Percentiles rank a stretch among this genome's conserved stretches.
These are phyloP conservation scores for Rhagonycha lutea DNA, from an alignment of 2,888 invertebrate species.

Conservation along the genomic window DNA sequence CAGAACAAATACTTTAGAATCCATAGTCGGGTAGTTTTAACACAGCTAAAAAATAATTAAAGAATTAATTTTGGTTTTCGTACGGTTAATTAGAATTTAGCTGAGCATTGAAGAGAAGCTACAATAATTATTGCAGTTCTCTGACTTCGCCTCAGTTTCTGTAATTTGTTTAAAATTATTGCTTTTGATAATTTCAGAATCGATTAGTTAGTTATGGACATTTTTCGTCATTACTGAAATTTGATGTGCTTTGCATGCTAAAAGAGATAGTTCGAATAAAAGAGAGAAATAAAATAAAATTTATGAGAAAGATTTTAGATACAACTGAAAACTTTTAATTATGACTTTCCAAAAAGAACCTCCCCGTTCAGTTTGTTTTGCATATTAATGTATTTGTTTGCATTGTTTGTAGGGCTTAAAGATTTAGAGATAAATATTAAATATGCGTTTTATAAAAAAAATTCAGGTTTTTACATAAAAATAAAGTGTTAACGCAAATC, in stretches of 20 bases:
- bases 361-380: not conserved
- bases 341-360: not conserved
- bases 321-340: not conserved
- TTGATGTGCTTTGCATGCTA: not conserved
- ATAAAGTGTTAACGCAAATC: not conserved
- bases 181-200: not conserved
- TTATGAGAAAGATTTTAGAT: not conserved
- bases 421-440: not conserved
- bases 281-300: not conserved
- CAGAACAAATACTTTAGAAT: too few species aligned
- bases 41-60: too few species aligned
- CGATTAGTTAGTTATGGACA: not conserved
- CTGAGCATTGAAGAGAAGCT: too few species aligned
- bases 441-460: not conserved
- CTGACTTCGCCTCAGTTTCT: too few species aligned
- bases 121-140: too few species aligned
- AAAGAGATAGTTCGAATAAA: not conserved
- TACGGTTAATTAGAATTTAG: too few species aligned
- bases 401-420: not conserved
- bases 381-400: not conserved
- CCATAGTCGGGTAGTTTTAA: too few species aligned
- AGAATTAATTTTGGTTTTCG: too few species aligned
- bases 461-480: not conserved
- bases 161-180: too few species aligned
- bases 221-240: not conserved